These are phyloP conservation scores for Apodemus sylvaticus DNA, from an alignment of 2,113 vertebrate species.

Conservation along the genomic window DNA sequence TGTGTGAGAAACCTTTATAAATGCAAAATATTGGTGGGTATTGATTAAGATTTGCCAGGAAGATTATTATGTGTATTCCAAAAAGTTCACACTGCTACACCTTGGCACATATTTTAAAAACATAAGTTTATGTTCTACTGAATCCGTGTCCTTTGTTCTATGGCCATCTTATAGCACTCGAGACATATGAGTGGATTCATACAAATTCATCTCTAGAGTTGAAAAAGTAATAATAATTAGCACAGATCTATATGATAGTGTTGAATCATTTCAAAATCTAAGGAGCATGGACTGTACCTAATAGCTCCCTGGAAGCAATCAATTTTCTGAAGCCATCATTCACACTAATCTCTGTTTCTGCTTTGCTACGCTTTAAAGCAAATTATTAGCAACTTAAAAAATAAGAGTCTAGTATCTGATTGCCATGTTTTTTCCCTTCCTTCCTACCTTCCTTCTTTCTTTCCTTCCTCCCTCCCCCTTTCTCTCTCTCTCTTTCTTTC, in stretches of 20 bases:
- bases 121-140: not conserved
- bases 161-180: not conserved
- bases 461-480: too few relatives aligned
- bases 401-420: too few relatives aligned
- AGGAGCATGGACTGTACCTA: constrained; percentile 52
- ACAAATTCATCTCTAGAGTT: not conserved
- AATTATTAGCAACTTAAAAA: not conserved
- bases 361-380: not conserved
- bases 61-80: not conserved
- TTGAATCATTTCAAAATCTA: constrained; percentile 12
- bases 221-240: not conserved
- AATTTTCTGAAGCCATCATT: not conserved
- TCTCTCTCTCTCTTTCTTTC: too few relatives aligned
- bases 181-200: not conserved
- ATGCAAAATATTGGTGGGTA: not conserved
- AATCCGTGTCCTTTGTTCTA: not conserved
- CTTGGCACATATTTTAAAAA: not conserved
- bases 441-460: too few relatives aligned
- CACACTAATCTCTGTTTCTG: constrained; percentile 19
- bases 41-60: constrained; percentile 8
- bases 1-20: constrained; percentile 26
- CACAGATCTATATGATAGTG: not conserved
- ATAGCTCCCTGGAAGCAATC: constrained; percentile 15
- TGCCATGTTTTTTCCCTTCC: too few relatives aligned
- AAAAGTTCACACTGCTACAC: not conserved